Evolutionary conservation across 2,113 vertebrate genomes (phyloP).

Genomic region (Ciconia stormi): DNA sequence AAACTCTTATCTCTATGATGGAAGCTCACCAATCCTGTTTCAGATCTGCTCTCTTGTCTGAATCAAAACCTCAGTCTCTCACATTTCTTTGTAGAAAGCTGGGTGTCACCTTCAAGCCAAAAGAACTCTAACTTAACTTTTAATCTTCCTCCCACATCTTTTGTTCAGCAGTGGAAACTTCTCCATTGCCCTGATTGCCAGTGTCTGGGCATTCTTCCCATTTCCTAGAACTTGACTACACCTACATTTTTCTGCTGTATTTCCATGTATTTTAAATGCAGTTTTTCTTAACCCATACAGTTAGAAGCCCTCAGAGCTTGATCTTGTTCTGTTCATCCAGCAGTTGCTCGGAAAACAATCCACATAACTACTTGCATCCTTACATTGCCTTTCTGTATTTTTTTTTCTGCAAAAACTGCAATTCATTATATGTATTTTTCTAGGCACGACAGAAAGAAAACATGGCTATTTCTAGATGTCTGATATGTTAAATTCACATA

Average conservation of each 20-base stretch:
- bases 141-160: not conserved
- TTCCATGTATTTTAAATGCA: not conserved
- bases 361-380: not conserved
- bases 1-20: not conserved
- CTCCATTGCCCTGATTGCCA: not conserved
- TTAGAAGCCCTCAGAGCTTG: not conserved
- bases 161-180: not conserved
- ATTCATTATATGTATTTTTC: not conserved
- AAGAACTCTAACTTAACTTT: not conserved
- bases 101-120: not conserved
- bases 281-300: not conserved
- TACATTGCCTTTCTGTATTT: not conserved
- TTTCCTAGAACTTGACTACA: not conserved
- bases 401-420: not conserved
- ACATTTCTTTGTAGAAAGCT: not conserved
- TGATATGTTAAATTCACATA: not conserved
- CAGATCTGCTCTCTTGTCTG: not conserved
- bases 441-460: not conserved
- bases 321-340: not conserved
- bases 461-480: not conserved
- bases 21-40: not conserved
- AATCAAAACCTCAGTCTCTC: not conserved
- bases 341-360: not conserved
- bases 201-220: not conserved
- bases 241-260: not conserved